Base-by-base conservation (phyloP, 2,797 vertebrate species). In the Dromococcyx pavoninus region DNA sequence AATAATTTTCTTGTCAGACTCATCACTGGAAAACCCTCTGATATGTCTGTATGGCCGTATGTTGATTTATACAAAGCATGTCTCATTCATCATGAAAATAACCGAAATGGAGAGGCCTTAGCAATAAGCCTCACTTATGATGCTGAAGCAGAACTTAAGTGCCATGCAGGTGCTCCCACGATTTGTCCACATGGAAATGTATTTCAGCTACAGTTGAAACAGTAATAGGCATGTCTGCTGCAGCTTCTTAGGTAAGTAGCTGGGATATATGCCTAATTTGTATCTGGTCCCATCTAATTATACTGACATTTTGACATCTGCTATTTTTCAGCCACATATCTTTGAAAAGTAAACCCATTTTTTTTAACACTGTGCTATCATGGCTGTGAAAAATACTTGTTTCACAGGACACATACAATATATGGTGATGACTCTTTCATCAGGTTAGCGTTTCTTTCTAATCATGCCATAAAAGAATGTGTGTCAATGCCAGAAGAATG, bases 1-100 rank as follows among this genome's bases (percentile, higher is more conserved):
- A 95, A 89, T 50, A 73, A 86, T 88, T 93, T 96, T 86, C 86
- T 71, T 95, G 82, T 93, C 91, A 85, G 70, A 60, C 67, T 73
- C 54, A 60, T 86, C 86, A 66, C 39, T 84, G 37, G 62, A 82
- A 90, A 76, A 35, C 66, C 90, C 69, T 91, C 58, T 65, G 61
- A 25, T 88, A 58, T 54, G 50, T 69, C 85, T 88, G 43, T 86
- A 56, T n/a, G 78, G 62, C 35, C 56, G 33, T 58, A 60, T 78
- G 39, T 76, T 91, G 70, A 78, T 88, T 91, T 88, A 53, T 69
- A 75, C 62, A 62, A 89, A 88, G 43, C 1, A 1, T 84, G 73
- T 69, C 48, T 56, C 21, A 58, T 88, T 95, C 70, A 33, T 19
- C 14, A 35, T 72, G 58, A 94, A 93, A 91, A 91, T 94, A 84